Evolutionary conservation across 2,888 invertebrate species (phyloP).

Genomic region (Agriotes lineatus): DNA sequence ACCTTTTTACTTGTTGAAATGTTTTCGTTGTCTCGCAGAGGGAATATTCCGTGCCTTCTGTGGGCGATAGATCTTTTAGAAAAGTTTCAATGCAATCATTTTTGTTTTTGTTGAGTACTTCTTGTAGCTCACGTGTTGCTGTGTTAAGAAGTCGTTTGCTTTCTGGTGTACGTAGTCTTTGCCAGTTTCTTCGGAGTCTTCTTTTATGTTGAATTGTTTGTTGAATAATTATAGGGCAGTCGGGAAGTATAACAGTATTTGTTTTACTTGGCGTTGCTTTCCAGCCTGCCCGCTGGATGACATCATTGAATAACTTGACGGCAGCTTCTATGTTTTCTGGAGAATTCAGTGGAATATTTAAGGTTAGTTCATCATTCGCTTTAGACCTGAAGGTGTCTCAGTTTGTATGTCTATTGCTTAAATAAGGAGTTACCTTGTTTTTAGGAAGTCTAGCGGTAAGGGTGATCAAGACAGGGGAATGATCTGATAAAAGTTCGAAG

Average conservation of each 20-base stretch:
- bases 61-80: not conserved
- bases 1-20: not conserved
- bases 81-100: not conserved
- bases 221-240: not conserved
- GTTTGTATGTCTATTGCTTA: not conserved
- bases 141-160: not conserved
- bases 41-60: not conserved
- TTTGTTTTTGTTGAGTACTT: not conserved
- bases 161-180: conserved; percentile 1
- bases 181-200: conserved; percentile 5
- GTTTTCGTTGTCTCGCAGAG: not conserved
- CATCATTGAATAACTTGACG: not conserved
- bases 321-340: not conserved
- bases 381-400: not conserved
- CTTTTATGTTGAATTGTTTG: not conserved
- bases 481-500: not conserved
- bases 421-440: not conserved
- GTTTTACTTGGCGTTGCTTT: not conserved
- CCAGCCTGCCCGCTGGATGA: not conserved
- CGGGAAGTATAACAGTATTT: not conserved
- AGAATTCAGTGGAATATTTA: not conserved
- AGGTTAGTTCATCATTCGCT: not conserved
- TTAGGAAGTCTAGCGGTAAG: not conserved
- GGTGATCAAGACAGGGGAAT: not conserved
- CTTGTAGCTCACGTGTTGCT: not conserved